Conservation (phyloP, 2,888 invertebrate genomes). For the Callinectes sapidus region DNA sequence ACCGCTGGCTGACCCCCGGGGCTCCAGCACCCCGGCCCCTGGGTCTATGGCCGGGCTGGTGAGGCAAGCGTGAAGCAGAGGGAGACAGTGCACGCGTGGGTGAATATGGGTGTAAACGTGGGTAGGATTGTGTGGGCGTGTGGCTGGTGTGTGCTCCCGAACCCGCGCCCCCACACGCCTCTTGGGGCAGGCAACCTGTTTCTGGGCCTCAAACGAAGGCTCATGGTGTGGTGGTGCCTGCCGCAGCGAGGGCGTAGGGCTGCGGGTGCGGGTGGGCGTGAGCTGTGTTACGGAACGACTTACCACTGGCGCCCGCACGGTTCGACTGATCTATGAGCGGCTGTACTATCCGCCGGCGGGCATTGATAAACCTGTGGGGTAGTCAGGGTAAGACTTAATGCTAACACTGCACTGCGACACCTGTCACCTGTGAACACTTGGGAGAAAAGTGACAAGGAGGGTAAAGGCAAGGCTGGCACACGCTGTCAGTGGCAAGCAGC, state of each 20-base stretch:
- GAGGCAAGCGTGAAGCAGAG: conserved; percentile 72
- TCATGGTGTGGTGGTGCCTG: conserved; percentile 58
- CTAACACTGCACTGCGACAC: conserved; percentile 1
- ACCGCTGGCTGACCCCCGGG: conserved; percentile 44
- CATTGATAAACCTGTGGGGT: conserved; percentile 79
- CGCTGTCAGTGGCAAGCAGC: background rate
- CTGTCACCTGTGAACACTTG: background rate
- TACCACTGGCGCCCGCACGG: conserved; percentile 77
- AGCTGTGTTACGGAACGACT: conserved; percentile 73
- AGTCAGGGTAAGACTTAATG: conserved; percentile 47
- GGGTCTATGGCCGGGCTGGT: conserved; percentile 65
- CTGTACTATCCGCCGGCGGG: conserved; percentile 80
- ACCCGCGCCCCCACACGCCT: conserved; percentile 28
- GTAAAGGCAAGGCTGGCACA: background rate
- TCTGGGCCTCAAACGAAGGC: background rate
- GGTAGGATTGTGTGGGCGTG: conserved; percentile 72
- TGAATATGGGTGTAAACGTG: conserved; percentile 72
- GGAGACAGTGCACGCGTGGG: conserved; percentile 71
- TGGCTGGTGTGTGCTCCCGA: conserved; percentile 62
- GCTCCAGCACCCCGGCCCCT: conserved; percentile 30
- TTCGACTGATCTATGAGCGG: conserved; percentile 82
- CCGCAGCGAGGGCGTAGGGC: conserved; percentile 33
- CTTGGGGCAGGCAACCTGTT: conserved; percentile 2
- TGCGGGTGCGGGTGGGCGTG: conserved; percentile 59
- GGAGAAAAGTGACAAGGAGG: background rate